Base-by-base conservation (phyloP, 2,797 vertebrate species). In the Zenarchopterus dispar region DNA sequence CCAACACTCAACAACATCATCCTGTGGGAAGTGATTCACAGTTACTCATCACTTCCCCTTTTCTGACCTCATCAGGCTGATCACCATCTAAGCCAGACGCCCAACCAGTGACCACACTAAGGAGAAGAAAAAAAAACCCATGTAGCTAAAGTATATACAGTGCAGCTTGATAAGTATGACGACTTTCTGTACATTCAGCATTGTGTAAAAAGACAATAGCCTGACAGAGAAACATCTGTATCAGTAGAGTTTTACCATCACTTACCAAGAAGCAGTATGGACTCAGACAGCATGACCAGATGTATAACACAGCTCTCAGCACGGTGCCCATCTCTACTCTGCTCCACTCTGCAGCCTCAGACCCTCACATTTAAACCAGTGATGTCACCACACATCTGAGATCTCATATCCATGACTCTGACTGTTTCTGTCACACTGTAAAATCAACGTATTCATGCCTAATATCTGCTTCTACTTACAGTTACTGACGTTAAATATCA, bases 241-340 rank as follows among this genome's bases (percentile, higher is more conserved):
- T 28, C 28, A 28, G 8, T 28, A 28, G n/a, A n/a, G 28, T 28
- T 28, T 28, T 28, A 7, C 46, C 5, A 13, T 50, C 46, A 89
- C 89, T 91, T 70, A 91, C 90, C 88, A 80, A 90, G 50, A 78
- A 46, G 55, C 75, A 71, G 26, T 48, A 53, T 2, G 62, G 75
- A 67, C 57, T 46, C 50, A 84, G 57, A 62, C 87, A 90, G 71
- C 84, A 83, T 0, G 81, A 81, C 85, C 73, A 88, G 57, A 82
- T 1, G 73, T 80, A 87, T 47, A 86, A 52, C 79, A 82, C 66
- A 66, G 80, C 82, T 76, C 81, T 78, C 66, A 85, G 74, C 44
- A 41, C 39, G 17, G 50, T 56, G 54, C 69, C 82, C 89, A 91
- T 90, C 81, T 74, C 33, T 64, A 47, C 73, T 84, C 69, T 87